phyloP scores from a whole-genome alignment of 1,140 invertebrate species.

The Eupristina koningsbergeri region DNA sequence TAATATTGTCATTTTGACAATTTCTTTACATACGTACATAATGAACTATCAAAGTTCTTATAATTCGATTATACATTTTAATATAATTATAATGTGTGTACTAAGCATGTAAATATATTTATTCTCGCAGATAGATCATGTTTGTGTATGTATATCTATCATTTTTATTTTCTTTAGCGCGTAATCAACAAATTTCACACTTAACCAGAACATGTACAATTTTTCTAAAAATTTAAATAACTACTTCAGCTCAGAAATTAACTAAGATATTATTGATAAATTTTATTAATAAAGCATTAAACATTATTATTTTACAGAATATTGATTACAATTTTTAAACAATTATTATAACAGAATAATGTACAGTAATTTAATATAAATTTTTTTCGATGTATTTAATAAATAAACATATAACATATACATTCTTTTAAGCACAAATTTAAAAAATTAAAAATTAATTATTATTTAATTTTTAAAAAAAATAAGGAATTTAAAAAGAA shows the following conservation, averaged over 20 bases:
- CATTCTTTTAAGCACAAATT: neutral
- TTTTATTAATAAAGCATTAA: neutral
- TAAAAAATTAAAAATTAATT: neutral
- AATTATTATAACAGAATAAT: constrained; percentile 21
- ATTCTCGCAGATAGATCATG: constrained; percentile 39
- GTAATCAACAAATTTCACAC: neutral
- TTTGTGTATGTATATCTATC: constrained; percentile 19
- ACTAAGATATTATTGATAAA: neutral
- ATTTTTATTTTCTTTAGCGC: neutral
- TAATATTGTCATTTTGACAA: constrained; percentile 54
- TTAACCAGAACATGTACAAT: constrained; percentile 10
- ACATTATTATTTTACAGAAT: neutral
- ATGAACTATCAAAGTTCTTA: constrained; percentile 49
- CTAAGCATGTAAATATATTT: constrained; percentile 36
- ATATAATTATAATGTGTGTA: constrained; percentile 44
- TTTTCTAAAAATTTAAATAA: constrained; percentile 32
- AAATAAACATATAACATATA: neutral
- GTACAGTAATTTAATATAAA: neutral
- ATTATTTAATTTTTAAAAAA: too few relatives aligned
- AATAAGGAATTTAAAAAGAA: neutral
- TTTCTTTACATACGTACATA: constrained; percentile 56
- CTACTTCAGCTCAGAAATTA: neutral
- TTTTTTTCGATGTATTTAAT: too few relatives aligned
- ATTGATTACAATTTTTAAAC: constrained; percentile 2
- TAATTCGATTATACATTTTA: constrained; percentile 48